Evolutionary conservation across 2,113 vertebrate species (phyloP).

Genomic region (Actenoides hombroni): DNA sequence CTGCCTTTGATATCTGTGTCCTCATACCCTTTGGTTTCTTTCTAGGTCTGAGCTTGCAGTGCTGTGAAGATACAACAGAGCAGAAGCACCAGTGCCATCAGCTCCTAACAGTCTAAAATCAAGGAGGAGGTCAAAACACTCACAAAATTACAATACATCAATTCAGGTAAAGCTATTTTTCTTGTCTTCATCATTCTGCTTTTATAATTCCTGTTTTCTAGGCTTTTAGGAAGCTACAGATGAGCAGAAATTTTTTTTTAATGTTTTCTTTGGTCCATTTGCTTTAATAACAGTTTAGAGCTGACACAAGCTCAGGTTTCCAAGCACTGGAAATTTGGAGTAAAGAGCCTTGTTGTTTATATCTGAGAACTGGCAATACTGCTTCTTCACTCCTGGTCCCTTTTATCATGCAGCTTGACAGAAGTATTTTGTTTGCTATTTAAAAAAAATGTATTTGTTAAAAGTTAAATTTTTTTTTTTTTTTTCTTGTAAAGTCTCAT

Average conservation of each 20-base stretch:
- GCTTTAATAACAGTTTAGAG: background rate
- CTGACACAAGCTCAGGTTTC: background rate
- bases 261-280: background rate
- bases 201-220: background rate
- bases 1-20: background rate
- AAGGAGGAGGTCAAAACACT: background rate
- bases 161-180: background rate
- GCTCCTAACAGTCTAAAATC: background rate
- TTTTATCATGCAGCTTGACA: constrained; percentile 8
- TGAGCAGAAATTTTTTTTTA: too few species aligned
- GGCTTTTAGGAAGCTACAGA: background rate
- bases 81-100: fast-evolving
- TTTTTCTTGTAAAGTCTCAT: constrained; percentile 46
- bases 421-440: constrained; percentile 42
- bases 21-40: background rate
- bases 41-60: background rate
- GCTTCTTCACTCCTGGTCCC: background rate
- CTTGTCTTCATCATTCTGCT: background rate
- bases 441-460: constrained; percentile 45
- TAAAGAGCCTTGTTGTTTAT: background rate
- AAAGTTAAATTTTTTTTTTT: constrained; percentile 24
- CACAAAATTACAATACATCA: background rate
- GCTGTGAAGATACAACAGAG: background rate
- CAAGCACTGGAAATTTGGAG: background rate
- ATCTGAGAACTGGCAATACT: background rate